These are phyloP conservation scores for Rhaphigaster nebulosa DNA, from an alignment of 2,888 invertebrate species.

Conservation along the genomic window DNA sequence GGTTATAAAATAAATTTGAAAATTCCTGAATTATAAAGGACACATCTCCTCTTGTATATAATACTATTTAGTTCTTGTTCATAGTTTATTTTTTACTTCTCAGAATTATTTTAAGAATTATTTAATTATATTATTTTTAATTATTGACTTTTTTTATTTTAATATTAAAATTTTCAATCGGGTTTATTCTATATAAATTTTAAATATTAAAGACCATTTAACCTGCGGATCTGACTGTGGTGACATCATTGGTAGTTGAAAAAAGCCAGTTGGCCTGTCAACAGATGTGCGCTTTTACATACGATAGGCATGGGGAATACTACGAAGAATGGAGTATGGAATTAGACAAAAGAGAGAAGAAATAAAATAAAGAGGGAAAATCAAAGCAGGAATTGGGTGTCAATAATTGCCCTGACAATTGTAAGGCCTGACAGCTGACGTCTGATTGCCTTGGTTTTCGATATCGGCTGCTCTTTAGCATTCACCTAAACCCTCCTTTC, in stretches of 20 bases:
- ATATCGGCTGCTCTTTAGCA: not conserved
- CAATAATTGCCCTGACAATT: conserved; percentile 27
- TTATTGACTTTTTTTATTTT: too few species aligned
- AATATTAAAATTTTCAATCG: too few species aligned
- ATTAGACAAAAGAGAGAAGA: conserved; percentile 22
- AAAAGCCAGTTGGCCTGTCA: conserved; percentile 7
- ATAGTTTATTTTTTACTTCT: too few species aligned
- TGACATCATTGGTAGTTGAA: not conserved
- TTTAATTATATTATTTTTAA: too few species aligned
- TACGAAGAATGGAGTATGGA: not conserved
- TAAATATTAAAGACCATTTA: not conserved
- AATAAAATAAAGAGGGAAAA: not conserved
- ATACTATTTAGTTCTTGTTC: too few species aligned
- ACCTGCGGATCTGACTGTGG: not conserved
- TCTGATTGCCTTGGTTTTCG: not conserved
- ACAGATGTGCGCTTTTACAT: conserved; percentile 26
- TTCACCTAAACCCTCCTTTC: not conserved
- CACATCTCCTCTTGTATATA: too few species aligned
- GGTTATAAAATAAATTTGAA: too few species aligned
- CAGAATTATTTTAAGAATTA: too few species aligned
- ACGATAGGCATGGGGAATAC: not conserved
- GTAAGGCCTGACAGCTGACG: conserved; percentile 31
- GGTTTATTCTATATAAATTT: too few species aligned
- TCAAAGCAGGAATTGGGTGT: not conserved
- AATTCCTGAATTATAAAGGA: too few species aligned